These are phyloP conservation scores for Drosophila pruinosa DNA, from an alignment of 1,140 invertebrate species.

Conservation along the genomic window DNA sequence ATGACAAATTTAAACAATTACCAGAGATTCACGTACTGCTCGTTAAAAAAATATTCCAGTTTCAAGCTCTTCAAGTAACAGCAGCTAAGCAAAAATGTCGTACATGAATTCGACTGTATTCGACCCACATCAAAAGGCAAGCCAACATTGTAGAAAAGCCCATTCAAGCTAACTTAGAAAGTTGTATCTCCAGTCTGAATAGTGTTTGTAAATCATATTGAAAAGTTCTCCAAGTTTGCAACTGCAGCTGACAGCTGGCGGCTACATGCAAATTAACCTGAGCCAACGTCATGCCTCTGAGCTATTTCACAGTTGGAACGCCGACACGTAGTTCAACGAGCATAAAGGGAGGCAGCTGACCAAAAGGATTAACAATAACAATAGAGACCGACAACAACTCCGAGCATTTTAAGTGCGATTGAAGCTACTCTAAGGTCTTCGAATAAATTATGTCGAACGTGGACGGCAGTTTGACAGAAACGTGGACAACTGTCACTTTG, in stretches of 20 bases:
- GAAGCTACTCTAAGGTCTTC: background rate
- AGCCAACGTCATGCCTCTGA: slow-evolving; percentile 18
- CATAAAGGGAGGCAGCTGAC: slow-evolving; percentile 28
- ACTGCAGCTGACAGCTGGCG: slow-evolving; percentile 12
- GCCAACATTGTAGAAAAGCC: no score
- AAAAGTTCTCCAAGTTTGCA: no score
- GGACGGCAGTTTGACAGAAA: slow-evolving; percentile 38
- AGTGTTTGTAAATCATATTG: no score
- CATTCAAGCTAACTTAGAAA: no score
- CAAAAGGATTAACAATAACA: slow-evolving; percentile 21
- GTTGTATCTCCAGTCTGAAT: slow-evolving; percentile 16
- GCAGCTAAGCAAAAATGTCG: no score
- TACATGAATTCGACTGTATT: no score
- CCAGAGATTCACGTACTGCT: slow-evolving; percentile 47
- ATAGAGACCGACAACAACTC: background rate
- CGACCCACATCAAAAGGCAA: slow-evolving; percentile 17
- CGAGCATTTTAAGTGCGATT: slow-evolving; percentile 9
- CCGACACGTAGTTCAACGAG: slow-evolving; percentile 19
- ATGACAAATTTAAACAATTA: no score
- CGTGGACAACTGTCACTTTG: no score
- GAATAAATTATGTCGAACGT: no score
- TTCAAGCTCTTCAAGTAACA: no score
- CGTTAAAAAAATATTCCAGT: slow-evolving; percentile 39
- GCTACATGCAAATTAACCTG: slow-evolving; percentile 14
- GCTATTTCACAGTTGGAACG: slow-evolving; percentile 22